These are phyloP conservation scores for Calliopum simillimum DNA, from an alignment of 2,888 invertebrate species.

Conservation along the genomic window DNA sequence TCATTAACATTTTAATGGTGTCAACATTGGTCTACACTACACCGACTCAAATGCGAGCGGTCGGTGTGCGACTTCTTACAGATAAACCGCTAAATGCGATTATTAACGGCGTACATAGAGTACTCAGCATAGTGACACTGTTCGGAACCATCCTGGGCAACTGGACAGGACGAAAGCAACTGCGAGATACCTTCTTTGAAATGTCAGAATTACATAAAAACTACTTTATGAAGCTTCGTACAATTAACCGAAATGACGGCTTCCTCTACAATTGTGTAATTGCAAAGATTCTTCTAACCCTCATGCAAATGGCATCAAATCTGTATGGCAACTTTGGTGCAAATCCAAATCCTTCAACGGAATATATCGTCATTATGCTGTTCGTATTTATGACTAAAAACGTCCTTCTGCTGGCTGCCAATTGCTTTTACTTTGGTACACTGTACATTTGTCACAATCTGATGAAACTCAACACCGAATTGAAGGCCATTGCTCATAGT, in stretches of 20 bases:
- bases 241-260: no score
- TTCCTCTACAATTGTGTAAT: constrained; percentile 11
- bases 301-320: constrained; percentile 2
- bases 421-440: constrained; percentile 5
- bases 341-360: constrained; percentile 17
- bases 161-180: no score
- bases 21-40: background rate
- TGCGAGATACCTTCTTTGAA: no score
- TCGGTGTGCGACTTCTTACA: background rate
- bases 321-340: constrained; percentile 8
- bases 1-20: background rate
- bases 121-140: no score
- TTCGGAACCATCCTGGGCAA: no score
- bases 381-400: background rate
- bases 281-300: constrained; percentile 14
- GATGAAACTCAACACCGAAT: constrained; percentile 15
- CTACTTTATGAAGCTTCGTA: no score
- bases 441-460: constrained; percentile 5
- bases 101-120: no score
- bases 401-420: constrained; percentile 8
- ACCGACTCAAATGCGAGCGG: background rate
- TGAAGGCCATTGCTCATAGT: background rate
- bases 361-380: background rate
- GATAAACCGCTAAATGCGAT: background rate
- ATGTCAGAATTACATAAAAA: no score